A percentile compares a stretch with the other conserved stretches of the same genome.
Conservation (phyloP, 2,113 vertebrate species). For the Apodemus speciosus region DNA sequence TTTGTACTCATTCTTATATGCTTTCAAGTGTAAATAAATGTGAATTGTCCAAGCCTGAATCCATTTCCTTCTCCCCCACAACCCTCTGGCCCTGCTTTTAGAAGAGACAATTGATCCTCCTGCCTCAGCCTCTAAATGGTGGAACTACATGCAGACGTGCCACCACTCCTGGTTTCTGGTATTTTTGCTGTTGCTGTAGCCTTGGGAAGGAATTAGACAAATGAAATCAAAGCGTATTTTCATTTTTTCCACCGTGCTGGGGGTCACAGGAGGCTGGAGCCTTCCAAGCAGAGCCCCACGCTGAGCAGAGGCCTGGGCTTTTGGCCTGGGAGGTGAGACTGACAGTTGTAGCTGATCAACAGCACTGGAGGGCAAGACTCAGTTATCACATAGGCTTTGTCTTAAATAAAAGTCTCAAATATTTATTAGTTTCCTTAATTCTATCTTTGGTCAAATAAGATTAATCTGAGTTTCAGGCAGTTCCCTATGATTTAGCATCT, state of each 20-base stretch:
- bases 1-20: slow-evolving; percentile 15
- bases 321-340: slow-evolving; percentile 18
- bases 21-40: slow-evolving; percentile 1
- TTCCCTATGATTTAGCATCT: slow-evolving; percentile 33
- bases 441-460: not conserved
- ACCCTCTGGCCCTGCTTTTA: not conserved
- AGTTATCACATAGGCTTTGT: not conserved
- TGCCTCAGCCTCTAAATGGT: not conserved
- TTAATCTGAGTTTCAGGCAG: not conserved
- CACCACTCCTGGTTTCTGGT: not conserved
- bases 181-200: not conserved
- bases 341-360: not conserved
- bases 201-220: not conserved
- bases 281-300: not conserved
- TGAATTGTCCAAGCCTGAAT: not conserved
- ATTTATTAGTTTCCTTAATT: slow-evolving; percentile 19
- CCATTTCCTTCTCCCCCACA: not conserved
- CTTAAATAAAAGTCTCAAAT: slow-evolving; percentile 48
- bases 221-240: slow-evolving; percentile 18
- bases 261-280: not conserved
- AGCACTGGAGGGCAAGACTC: slow-evolving; percentile 34
- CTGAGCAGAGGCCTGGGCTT: not conserved
- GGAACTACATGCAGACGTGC: not conserved
- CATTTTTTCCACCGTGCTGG: not conserved
- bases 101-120: not conserved